These are phyloP conservation scores for Philopotamus ludificatus DNA, from an alignment of 1,140 invertebrate genomes.

Conservation along the genomic window DNA sequence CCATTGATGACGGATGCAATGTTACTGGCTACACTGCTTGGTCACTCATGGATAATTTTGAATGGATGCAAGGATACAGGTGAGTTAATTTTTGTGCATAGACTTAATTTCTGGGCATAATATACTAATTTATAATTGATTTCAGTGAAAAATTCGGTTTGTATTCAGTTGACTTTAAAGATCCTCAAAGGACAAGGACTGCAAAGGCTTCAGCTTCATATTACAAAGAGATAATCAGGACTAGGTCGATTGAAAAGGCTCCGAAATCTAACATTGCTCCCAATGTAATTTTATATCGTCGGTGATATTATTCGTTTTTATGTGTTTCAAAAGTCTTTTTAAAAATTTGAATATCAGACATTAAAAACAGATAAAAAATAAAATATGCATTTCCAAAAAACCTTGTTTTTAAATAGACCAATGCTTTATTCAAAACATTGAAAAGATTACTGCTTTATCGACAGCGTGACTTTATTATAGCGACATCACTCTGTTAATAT, in stretches of 20 bases:
- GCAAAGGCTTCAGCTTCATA: constrained; percentile 54
- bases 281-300: too few relatives aligned
- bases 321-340: too few relatives aligned
- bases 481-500: too few relatives aligned
- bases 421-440: too few relatives aligned
- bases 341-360: too few relatives aligned
- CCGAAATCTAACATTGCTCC: too few relatives aligned
- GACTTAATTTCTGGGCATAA: background rate
- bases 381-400: too few relatives aligned
- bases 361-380: too few relatives aligned
- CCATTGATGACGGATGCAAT: constrained; percentile 52
- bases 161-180: constrained; percentile 58
- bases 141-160: constrained; percentile 62
- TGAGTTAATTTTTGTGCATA: constrained; percentile 45
- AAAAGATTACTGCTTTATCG: too few relatives aligned
- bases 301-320: too few relatives aligned
- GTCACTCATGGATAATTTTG: constrained; percentile 67
- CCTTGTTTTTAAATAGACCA: too few relatives aligned
- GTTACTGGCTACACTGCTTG: constrained; percentile 59
- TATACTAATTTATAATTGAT: constrained; percentile 33
- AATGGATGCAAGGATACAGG: constrained; percentile 59
- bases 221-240: constrained; percentile 42
- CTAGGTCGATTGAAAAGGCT: constrained; percentile 1
- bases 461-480: too few relatives aligned
- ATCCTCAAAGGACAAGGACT: constrained; percentile 52